These are phyloP conservation scores for Scomber colias DNA, from an alignment of 2,113 vertebrate species.

Conservation along the genomic window DNA sequence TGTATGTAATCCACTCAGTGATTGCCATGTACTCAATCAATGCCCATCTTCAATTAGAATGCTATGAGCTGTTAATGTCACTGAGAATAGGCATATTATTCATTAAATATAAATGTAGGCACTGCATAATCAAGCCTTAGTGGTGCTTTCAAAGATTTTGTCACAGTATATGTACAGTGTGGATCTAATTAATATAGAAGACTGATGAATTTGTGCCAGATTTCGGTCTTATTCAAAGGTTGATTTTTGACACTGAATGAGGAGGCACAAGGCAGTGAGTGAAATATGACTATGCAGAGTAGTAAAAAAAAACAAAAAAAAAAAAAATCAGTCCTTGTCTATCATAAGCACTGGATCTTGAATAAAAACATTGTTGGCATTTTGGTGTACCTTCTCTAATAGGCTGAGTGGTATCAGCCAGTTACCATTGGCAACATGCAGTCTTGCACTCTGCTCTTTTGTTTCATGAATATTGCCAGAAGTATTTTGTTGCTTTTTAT, in stretches of 20 bases:
- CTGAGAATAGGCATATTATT: background rate
- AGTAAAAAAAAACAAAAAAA: background rate
- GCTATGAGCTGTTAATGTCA: background rate
- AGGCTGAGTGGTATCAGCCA: conserved; percentile 22
- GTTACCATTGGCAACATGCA: conserved; percentile 47
- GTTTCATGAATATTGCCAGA: conserved; percentile 25
- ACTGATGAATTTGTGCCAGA: background rate
- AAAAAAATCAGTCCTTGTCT: background rate
- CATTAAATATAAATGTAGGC: background rate
- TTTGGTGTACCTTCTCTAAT: conserved; percentile 13
- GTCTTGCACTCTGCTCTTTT: conserved; percentile 32
- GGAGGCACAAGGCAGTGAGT: background rate
- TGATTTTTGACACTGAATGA: background rate
- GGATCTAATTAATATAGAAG: background rate
- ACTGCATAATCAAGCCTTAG: background rate
- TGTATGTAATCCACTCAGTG: background rate
- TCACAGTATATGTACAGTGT: background rate
- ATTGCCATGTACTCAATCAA: background rate
- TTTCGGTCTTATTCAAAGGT: background rate
- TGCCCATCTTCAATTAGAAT: background rate
- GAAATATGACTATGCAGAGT: background rate
- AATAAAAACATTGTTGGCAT: background rate
- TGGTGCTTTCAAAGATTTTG: background rate
- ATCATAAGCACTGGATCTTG: conserved; percentile 1
- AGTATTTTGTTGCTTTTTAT: conserved; percentile 45